Evolutionary conservation across 2,888 invertebrate species (phyloP).

Genomic region (Schizotus pectinicornis): DNA sequence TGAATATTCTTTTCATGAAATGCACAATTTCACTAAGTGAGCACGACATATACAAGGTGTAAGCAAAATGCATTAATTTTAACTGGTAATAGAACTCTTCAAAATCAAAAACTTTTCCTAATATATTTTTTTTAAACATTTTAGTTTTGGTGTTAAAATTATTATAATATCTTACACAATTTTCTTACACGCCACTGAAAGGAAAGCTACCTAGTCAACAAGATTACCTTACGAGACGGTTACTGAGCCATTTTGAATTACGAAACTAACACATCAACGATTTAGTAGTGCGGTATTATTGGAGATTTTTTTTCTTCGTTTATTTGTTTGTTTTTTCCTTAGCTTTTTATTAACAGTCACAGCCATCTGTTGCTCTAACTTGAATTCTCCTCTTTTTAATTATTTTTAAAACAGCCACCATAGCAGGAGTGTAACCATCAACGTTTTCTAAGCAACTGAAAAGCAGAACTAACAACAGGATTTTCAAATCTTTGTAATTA

Average conservation of each 20-base stretch:
- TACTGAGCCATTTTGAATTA: background rate
- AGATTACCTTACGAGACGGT: no score
- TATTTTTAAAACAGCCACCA: constrained; percentile 61
- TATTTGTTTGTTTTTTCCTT: constrained; percentile 1
- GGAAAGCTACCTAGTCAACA: no score
- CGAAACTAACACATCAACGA: background rate
- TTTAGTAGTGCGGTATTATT: constrained; percentile 1
- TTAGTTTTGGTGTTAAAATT: no score
- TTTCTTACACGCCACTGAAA: no score
- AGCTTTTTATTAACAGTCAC: constrained; percentile 12
- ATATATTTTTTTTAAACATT: no score
- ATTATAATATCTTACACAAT: no score
- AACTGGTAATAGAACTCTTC: no score
- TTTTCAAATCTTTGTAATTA: constrained; percentile 22
- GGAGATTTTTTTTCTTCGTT: constrained; percentile 15
- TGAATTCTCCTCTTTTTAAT: constrained; percentile 60
- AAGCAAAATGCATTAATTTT: no score
- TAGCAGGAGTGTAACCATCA: constrained; percentile 64
- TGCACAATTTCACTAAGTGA: no score
- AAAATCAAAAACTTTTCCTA: no score
- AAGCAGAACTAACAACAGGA: constrained; percentile 16
- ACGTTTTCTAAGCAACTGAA: constrained; percentile 39
- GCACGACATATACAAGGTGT: no score
- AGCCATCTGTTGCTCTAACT: constrained; percentile 14
- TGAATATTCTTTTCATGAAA: no score